phyloP scores from a whole-genome alignment of 1,140 invertebrate species.

The roundworm (Caenorhabditis elegans) region WBcel235 BX284605.5:12331501-12332000 shows the following conservation, averaged over 20 bases:
- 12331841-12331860: too few species aligned
- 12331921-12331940: too few species aligned
- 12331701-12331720: background rate
- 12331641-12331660: background rate
- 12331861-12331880: too few species aligned
- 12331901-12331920: too few species aligned
- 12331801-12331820: background rate
- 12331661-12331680: background rate
- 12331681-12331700: background rate
- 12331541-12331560: background rate
- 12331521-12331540: background rate
- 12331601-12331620: background rate
- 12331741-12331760: background rate
- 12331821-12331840: background rate
- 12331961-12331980: slow-evolving; percentile 63
- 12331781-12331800: background rate
- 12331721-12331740: background rate
- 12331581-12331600: background rate
- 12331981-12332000: slow-evolving; percentile 66
- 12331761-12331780: background rate
- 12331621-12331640: background rate
- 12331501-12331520: background rate
- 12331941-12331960: slow-evolving; percentile 19
- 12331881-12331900: too few species aligned
- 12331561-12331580: background rate